Evolutionary conservation across 2,113 vertebrate genomes (phyloP), one percentile per base, ranked within the genome.

Genomic region (Stegostoma tigrinum): DNA sequence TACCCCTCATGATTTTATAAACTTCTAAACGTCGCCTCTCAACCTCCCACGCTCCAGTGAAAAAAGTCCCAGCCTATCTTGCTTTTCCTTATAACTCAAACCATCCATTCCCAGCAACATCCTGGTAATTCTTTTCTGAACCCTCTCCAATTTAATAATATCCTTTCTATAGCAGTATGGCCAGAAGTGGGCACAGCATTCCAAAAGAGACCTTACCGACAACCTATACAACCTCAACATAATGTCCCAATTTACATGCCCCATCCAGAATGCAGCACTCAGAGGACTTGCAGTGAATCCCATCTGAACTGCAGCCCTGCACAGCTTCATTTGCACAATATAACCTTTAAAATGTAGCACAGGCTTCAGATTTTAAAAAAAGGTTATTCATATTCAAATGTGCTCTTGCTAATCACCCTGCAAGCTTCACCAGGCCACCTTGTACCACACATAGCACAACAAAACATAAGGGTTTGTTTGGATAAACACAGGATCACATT

Each of bases 331-430:
- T 93, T 93, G 89, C 61, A 93, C 89, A 93, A 93, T 34, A 38
- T 93, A 93, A 93, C 89, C 89, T 93, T 93, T 93, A 66, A 93
- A 93, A 66, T 66, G 34, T 38, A 38, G 34, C 89, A 66, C 89
- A 67, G 89, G 61, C 61, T 38, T 93, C 61, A 66, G 89, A 93
- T 66, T 34, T 48, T 48, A 75, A 93, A 93, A 89, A 93, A n/a
- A 10, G n/a, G 89, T 93, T 12, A 93, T 66, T 93, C 61, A 93
- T 66, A 93, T 93, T 93, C 89, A 93, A 38, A 91, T 66, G 64
- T 91, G 24, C 61, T 66, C 61, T 48, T 38, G 61, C 19, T 66
- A 93, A 66, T 93, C 89, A 93, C 34, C 5, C 61, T 66, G 61
- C 64, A 64, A 91, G 89, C 34, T 66, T 66, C 38, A 93, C 89